phyloP scores from a whole-genome alignment of 1,140 invertebrate species.

The Drosophila pruinosa region DNA sequence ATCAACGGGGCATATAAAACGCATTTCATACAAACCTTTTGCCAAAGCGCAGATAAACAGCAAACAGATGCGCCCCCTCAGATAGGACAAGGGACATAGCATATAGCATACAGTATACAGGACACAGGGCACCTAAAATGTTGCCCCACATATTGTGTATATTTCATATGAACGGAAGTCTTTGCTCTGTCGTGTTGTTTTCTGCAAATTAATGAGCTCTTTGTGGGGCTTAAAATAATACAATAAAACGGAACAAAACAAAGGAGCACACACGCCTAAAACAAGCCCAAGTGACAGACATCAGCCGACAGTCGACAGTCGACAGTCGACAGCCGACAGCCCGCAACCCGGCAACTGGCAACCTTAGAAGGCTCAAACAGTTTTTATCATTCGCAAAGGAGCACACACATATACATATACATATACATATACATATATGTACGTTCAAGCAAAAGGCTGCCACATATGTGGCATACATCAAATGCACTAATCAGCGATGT shows the following conservation, averaged over 20 bases:
- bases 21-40: constrained; percentile 41
- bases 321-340: neutral
- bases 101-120: neutral
- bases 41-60: neutral
- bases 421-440: neutral
- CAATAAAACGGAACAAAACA: constrained; percentile 45
- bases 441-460: constrained; percentile 38
- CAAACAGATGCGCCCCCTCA: constrained; percentile 13
- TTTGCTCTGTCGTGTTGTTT: constrained; percentile 7
- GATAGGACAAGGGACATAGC: too few relatives aligned
- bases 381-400: constrained; percentile 42
- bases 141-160: neutral
- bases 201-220: constrained; percentile 71
- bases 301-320: constrained; percentile 15
- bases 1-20: constrained; percentile 10
- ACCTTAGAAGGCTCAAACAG: constrained; percentile 33
- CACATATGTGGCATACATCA: constrained; percentile 59
- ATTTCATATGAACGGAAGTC: constrained; percentile 1
- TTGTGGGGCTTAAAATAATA: constrained; percentile 72
- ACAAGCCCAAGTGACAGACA: constrained; percentile 14
- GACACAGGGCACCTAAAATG: neutral
- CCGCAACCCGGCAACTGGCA: constrained; percentile 8
- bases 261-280: constrained; percentile 30
- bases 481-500: constrained; percentile 59
- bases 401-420: neutral